Base-by-base conservation (phyloP, 1,140 invertebrate genomes). In the Drosophila nikananu region DNA sequence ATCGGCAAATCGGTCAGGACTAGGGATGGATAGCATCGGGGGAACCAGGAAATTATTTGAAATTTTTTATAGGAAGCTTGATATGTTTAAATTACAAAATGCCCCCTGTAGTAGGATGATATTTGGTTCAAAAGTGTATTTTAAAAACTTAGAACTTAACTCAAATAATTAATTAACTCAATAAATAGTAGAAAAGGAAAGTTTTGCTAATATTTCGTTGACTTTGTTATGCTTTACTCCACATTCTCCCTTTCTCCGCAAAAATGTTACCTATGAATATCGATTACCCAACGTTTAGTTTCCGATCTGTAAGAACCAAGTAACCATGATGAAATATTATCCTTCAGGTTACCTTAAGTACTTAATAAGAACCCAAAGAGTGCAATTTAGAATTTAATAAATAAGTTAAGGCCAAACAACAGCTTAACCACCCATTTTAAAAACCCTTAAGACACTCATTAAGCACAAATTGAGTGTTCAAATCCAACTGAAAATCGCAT, bases 1-100 rank as follows among this genome's bases (percentile, higher is more conserved):
- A 91, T 72, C 72, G 75, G 78, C 59, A 61, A 58, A 76, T 61
- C 60, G 55, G n/a, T n/a, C 51, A 32, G 37, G 30, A 42, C 71
- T 74, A 74, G 49, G 65, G 63, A 62, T 77, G 83, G 52, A 74
- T 7, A 25, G 17, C 46, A 42, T 5, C 7, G 5, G 19, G 25
- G 25, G 10, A 2, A 5, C 49, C 12, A 39, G 35, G 5, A 25
- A 25, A 37, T n/a, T 10, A 57, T 41, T 39, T 57, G 15, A 10
- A 12, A 25, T 12, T 55, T 54, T 39, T 57, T 4, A 17, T 1
- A 9, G 32, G 9, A 12, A 55, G 4, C 0, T 0, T 13, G 2
- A 54, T 15, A 35, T 54, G 21, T 21, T 7, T 35, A 1, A 35
- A 21, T 13, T 19, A 32, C 6, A 19, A 19, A 32, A n/a, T n/a